phyloP scores from a whole-genome alignment of 1,140 invertebrate genomes.

The Atopsyche davidsoni region DNA sequence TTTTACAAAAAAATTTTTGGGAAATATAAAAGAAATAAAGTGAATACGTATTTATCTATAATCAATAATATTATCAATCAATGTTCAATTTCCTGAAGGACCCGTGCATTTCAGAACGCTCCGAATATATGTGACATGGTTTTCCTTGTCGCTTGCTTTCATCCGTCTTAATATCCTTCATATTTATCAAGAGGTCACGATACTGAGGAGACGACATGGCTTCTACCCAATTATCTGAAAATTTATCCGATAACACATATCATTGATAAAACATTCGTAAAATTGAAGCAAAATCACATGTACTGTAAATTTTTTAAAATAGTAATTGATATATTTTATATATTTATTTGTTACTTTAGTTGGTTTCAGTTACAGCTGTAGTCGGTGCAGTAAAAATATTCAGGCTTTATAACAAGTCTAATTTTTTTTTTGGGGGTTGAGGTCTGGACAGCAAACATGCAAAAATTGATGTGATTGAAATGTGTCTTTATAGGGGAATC shows the following conservation, averaged over 20 bases:
- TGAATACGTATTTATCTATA: not conserved
- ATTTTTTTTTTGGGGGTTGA: too few relatives aligned
- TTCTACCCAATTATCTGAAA: not conserved
- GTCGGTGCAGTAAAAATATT: too few relatives aligned
- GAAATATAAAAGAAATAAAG: not conserved
- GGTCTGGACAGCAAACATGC: too few relatives aligned
- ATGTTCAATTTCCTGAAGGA: conserved; percentile 12
- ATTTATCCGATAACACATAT: not conserved
- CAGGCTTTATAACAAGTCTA: too few relatives aligned
- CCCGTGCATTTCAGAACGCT: conserved; percentile 3
- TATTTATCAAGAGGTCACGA: not conserved
- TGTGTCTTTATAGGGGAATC: too few relatives aligned
- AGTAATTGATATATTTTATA: too few relatives aligned
- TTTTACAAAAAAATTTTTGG: not conserved
- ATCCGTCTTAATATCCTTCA: conserved; percentile 2
- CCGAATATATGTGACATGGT: not conserved
- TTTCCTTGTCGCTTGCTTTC: conserved; percentile 1
- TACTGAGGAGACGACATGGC: not conserved
- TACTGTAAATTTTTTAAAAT: too few relatives aligned
- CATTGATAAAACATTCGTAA: not conserved
- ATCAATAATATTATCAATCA: too few relatives aligned
- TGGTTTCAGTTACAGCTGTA: too few relatives aligned
- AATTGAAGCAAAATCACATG: too few relatives aligned
- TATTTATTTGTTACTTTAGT: too few relatives aligned
- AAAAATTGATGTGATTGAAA: too few relatives aligned